Base-by-base conservation (phyloP, 2,113 vertebrate species). In the Cephalopterus ornatus region DNA sequence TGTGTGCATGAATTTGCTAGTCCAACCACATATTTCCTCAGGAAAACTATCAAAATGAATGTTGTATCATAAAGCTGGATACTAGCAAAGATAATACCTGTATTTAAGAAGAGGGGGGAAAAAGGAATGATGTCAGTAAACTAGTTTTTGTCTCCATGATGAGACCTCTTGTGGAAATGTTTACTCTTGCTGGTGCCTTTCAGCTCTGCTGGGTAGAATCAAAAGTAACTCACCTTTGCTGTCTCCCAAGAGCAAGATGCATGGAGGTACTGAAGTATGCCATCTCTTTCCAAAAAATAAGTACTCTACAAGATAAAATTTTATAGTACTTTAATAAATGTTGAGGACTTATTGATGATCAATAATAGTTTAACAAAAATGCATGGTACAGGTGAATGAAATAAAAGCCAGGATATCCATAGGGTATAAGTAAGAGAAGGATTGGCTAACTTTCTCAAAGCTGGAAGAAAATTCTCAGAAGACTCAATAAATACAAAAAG, bases 401-500 rank as follows among this genome's bases (percentile, higher is more conserved):
- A 81, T 4, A 6, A 79, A 95, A 92, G 75, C 76, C 28, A 55
- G 61, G 47, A 73, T 84, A 71, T 74, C 61, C n/a, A n/a, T 16
- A 87, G 42, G 56, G 81, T 56, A 71, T 19, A 28, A 7, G 27
- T 66, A 95, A 70, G 28, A 44, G 46, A 85, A 88, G 32, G 6
- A 79, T 91, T 28, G 4, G 28, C 52, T 88, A 78, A 73, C 41
- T 92, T 91, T 93, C 86, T 92, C 33, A 91, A 73, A 93, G 39
- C 30, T 88, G 78, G 37, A 80, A 92, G 50, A 86, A 84, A 93
- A 92, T 82, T 92, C 86, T 86, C 90, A 41, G 81, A 76, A 81
- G 79, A 42, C 52, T 73, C 78, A 94, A 82, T 95, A 95, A 92
- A 88, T 50, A 33, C 26, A 87, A 67, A 88, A 96, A 91, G 6